Base-by-base conservation (phyloP, 2,888 invertebrate species). In the Glaucopsyche alexis region DNA sequence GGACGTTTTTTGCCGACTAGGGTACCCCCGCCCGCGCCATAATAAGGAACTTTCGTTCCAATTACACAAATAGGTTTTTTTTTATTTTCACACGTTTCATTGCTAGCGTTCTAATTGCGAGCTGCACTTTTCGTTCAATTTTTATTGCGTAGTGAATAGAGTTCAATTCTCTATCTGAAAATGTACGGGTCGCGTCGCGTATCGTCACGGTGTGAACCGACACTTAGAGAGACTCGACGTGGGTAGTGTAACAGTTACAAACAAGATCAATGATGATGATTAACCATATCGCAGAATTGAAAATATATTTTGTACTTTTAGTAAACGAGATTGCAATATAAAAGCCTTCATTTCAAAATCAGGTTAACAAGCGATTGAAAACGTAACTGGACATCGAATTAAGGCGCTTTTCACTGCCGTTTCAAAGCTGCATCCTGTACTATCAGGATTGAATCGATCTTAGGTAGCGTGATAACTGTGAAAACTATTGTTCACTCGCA, bases 331-430 rank as follows among this genome's bases (percentile, higher is more conserved):
- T 67, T 16, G 67, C 67, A 16, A 13, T 19, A 67, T 16, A 67
- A 67, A 45, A 19, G 40, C 11, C 42, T 19, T 45, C 66, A 67
- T 67, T 40, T 19, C 1, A 45, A 45, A 42, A 42, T 42, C 66
- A 16, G 67, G 67, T 45, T 67, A 67, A 67, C 67, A 67, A 67
- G 67, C 67, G 67, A 67, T 67, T 45, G 42, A 67, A 67, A 67
- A 42, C 67, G 60, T 29, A 60, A 29, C 60, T 60, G 45, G 67
- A 42, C 67, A 19, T 67, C 45, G 42, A 67, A 67, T 67, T 45
- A 67, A 16, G 67, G 42, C 42, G 45, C 42, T 67, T 67, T 67
- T 67, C 67, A 60, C 60, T 13, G 66, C n/a, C 66, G 45, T 40
- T 40, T 65, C 40, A 65, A 42, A 66, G 42, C 66, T 66, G 42